Evolutionary conservation across 2,113 vertebrate species (phyloP).

Genomic region (Hippocampus abdominalis): DNA sequence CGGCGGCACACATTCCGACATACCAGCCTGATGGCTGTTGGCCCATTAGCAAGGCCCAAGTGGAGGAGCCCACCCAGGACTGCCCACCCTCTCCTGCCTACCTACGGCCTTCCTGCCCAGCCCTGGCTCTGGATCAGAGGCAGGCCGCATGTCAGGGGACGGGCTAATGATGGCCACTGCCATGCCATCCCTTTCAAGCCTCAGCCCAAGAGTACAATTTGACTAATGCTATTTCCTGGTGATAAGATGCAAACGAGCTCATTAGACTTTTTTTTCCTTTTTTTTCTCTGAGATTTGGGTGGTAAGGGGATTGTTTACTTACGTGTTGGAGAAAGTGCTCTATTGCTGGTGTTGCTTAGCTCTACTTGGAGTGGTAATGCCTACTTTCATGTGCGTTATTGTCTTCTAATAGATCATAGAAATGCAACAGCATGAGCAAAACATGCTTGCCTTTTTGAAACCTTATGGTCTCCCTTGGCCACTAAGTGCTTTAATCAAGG

Average conservation of each 20-base stretch:
- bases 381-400: neutral
- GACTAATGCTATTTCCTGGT: conserved; percentile 75
- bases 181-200: conserved; percentile 71
- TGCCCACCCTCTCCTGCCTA: conserved; percentile 56
- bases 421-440: conserved; percentile 22
- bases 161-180: conserved; percentile 64
- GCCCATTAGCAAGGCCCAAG: conserved; percentile 62
- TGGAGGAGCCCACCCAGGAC: conserved; percentile 71
- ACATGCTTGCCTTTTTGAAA: conserved; percentile 29
- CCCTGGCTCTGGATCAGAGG: conserved; percentile 66
- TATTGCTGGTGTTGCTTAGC: conserved; percentile 15
- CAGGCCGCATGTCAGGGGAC: conserved; percentile 67
- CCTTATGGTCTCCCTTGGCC: conserved; percentile 44
- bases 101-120: conserved; percentile 66
- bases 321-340: conserved; percentile 7
- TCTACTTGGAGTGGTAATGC: neutral
- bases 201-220: conserved; percentile 70
- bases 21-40: conserved; percentile 67
- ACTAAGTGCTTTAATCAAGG: conserved; percentile 64
- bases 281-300: conserved; percentile 30
- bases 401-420: conserved; percentile 10
- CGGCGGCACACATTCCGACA: conserved; percentile 66
- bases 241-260: conserved; percentile 71
- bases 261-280: conserved; percentile 57
- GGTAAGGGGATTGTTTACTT: conserved; percentile 25